Base-by-base conservation (phyloP, 2,797 vertebrate species). In the Mastacembelus armatus region DNA sequence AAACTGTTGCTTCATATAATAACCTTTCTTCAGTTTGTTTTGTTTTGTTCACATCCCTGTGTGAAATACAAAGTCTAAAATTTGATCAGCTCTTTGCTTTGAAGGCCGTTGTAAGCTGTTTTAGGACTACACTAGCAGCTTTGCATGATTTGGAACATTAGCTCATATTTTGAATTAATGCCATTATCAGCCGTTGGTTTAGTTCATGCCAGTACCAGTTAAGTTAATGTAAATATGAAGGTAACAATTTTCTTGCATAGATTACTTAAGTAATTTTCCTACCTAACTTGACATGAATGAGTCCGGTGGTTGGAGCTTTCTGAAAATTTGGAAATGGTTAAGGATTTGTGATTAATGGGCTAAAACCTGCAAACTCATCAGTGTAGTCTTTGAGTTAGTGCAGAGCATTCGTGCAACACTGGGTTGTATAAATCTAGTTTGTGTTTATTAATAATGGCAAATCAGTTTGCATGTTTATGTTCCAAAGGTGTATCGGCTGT, bases 391-490 rank as follows among this genome's bases (percentile, higher is more conserved):
- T 66, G 21, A 50, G 33, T 75, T 66, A 58, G 72, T 61, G 43
- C 51, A 57, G 59, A 66, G 27, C 3, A 33, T 59, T 82, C 29
- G 39, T 38, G 62, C 68, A 78, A 81, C 87, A 90, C 88, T 89
- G 87, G 83, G 88, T 76, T 72, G 67, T 85, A 38, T 55, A 74
- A 47, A 65, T 74, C 52, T 72, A 74, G 66, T 77, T 70, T 64
- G 71, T 77, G 74, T 78, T 75, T 38, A 73, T 81, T 78, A 65
- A 52, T 68, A 48, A 77, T 54, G 66, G 44, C 32, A 27, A 69
- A 68, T 71, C 56, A 64, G 72, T 67, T 42, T 65, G 73, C 75
- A 81, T 75, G 79, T 68, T 81, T 82, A 76, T 71, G 77, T 85
- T 85, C 64, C 68, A 66, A 55, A 77, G 66, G 71, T 83, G 66